Evolutionary conservation across 1,140 invertebrate species (phyloP).

Genomic region (Tachypleus tridentatus): DNA sequence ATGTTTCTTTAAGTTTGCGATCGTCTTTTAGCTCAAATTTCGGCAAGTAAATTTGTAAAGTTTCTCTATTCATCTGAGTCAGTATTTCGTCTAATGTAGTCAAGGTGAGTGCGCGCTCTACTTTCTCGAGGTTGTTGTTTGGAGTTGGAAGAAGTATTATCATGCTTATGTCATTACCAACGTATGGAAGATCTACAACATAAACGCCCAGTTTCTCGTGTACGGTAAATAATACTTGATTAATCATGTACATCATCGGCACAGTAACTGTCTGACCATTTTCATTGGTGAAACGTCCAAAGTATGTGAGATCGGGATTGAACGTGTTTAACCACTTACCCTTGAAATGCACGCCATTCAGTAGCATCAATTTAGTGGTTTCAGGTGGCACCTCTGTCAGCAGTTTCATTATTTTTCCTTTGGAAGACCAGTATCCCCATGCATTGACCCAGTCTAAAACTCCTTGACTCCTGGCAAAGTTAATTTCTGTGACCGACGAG

Average conservation of each 20-base stretch:
- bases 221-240: background rate
- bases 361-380: too few species aligned
- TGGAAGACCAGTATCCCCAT: too few species aligned
- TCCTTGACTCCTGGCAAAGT: background rate
- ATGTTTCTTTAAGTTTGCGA: background rate
- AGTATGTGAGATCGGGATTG: background rate
- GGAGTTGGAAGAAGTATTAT: background rate
- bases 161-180: constrained; percentile 4
- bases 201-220: background rate
- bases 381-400: too few species aligned
- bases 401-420: too few species aligned
- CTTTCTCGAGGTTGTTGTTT: background rate
- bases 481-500: background rate
- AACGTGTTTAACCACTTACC: background rate
- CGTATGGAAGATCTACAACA: background rate
- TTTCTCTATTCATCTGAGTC: background rate
- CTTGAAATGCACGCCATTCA: background rate
- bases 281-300: background rate
- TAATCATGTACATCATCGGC: background rate
- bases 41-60: background rate
- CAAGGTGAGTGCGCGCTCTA: background rate
- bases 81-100: background rate
- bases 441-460: background rate
- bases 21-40: background rate
- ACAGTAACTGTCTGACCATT: background rate